Evolutionary conservation across 1,140 invertebrate genomes (phyloP).

Genomic region (Glossosoma conforme): DNA sequence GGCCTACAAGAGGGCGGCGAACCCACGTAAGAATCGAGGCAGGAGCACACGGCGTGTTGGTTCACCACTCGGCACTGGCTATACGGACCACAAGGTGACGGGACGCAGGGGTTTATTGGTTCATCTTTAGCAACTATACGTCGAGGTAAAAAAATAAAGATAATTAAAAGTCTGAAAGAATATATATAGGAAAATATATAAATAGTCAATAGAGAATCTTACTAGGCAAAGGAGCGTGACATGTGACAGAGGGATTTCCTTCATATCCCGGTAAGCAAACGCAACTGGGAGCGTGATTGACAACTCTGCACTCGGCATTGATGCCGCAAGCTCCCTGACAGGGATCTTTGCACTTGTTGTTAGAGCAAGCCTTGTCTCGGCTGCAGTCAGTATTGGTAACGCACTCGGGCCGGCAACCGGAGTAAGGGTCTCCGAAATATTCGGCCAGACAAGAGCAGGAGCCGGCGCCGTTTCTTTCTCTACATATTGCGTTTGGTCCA

Average conservation of each 20-base stretch:
- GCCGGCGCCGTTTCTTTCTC: conserved; percentile 54
- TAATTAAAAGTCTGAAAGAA: conserved; percentile 34
- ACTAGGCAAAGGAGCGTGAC: conserved; percentile 44
- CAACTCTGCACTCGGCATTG: conserved; percentile 63
- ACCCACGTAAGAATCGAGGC: conserved; percentile 61
- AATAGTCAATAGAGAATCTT: conserved; percentile 18
- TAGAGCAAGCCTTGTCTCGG: conserved; percentile 56
- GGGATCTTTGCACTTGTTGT: conserved; percentile 62
- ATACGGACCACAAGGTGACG: conserved; percentile 67
- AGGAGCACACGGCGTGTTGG: conserved; percentile 66
- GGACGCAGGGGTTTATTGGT: conserved; percentile 57
- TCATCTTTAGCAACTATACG: conserved; percentile 44
- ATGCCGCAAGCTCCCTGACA: conserved; percentile 60
- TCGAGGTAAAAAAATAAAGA: conserved; percentile 27
- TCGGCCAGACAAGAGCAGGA: conserved; percentile 58
- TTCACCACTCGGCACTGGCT: conserved; percentile 62
- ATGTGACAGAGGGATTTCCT: conserved; percentile 67
- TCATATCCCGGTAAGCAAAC: conserved; percentile 61
- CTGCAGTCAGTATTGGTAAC: conserved; percentile 56
- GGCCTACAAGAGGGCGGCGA: conserved; percentile 67
- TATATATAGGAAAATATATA: conserved; percentile 13
- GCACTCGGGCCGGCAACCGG: conserved; percentile 65
- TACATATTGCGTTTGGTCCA: conserved; percentile 61
- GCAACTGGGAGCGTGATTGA: conserved; percentile 66
- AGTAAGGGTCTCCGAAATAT: conserved; percentile 60